Percentiles rank a stretch among this genome's conserved stretches.
Conservation (phyloP, 2,888 invertebrate species). For the Phengaris arion region DNA sequence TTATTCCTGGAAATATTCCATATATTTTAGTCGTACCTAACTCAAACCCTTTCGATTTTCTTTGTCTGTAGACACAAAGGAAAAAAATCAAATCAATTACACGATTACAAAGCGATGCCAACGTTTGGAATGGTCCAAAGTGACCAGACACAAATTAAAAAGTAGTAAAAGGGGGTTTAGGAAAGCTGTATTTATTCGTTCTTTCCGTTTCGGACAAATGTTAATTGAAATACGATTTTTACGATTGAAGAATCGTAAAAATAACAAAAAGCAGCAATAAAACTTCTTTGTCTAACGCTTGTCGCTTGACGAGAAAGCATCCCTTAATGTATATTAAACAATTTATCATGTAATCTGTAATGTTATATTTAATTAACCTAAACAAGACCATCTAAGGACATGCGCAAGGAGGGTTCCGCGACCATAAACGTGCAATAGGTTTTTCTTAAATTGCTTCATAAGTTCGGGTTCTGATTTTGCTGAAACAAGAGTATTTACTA, state of each 20-base stretch:
- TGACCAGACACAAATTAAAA: neutral
- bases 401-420: no score
- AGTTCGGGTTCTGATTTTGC: no score
- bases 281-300: neutral
- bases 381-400: no score
- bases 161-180: neutral
- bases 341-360: no score
- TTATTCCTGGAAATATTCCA: neutral
- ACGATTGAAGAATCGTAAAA: neutral
- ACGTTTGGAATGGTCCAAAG: neutral
- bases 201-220: neutral
- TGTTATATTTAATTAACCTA: no score
- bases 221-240: neutral
- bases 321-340: neutral
- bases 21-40: conserved; percentile 1
- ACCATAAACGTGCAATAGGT: no score
- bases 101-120: neutral
- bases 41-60: conserved; percentile 1
- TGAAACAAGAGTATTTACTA: no score
- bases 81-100: neutral
- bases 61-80: neutral
- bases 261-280: neutral
- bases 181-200: neutral
- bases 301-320: neutral
- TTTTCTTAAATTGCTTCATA: no score